Conservation (phyloP, 2,888 invertebrate genomes). For the Notodonta ziczac region DNA sequence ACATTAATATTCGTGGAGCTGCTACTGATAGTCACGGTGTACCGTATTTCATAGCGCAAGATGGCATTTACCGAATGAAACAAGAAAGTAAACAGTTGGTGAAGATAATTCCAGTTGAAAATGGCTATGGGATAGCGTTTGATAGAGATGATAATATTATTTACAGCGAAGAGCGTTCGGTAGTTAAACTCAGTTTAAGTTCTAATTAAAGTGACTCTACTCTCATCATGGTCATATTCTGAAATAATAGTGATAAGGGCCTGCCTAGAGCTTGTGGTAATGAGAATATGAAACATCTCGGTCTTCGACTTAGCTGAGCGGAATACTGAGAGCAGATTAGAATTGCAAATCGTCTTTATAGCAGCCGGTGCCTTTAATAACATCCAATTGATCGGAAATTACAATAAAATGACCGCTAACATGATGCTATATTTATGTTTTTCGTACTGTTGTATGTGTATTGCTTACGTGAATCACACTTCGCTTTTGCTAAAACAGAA, state of each 20-base stretch:
- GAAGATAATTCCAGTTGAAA: slow-evolving; percentile 46
- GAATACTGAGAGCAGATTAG: slow-evolving; percentile 16
- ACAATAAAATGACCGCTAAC: not conserved
- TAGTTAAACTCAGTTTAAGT: slow-evolving; percentile 44
- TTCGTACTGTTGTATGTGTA: not conserved
- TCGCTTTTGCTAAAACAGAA: not conserved
- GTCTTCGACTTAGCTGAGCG: slow-evolving; percentile 13
- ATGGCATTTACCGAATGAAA: slow-evolving; percentile 59
- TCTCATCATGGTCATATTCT: not conserved
- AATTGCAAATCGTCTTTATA: slow-evolving; percentile 15
- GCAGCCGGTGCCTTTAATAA: slow-evolving; percentile 2
- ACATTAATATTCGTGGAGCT: slow-evolving; percentile 53
- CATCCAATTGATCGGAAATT: slow-evolving; percentile 2
- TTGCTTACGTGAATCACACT: not conserved
- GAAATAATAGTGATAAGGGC: not conserved
- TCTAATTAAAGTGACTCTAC: slow-evolving; percentile 16
- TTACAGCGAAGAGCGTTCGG: slow-evolving; percentile 61
- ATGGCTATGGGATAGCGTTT: slow-evolving; percentile 63
- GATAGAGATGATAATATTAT: slow-evolving; percentile 62
- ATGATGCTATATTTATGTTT: slow-evolving; percentile 5
- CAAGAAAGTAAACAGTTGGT: slow-evolving; percentile 41
- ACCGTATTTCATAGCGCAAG: slow-evolving; percentile 56
- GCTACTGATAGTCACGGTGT: slow-evolving; percentile 49
- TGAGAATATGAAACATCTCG: slow-evolving; percentile 13
- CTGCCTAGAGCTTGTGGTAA: slow-evolving; percentile 3